phyloP scores from a whole-genome alignment of 2,113 vertebrate species.

The Rhipidura dahli region DNA sequence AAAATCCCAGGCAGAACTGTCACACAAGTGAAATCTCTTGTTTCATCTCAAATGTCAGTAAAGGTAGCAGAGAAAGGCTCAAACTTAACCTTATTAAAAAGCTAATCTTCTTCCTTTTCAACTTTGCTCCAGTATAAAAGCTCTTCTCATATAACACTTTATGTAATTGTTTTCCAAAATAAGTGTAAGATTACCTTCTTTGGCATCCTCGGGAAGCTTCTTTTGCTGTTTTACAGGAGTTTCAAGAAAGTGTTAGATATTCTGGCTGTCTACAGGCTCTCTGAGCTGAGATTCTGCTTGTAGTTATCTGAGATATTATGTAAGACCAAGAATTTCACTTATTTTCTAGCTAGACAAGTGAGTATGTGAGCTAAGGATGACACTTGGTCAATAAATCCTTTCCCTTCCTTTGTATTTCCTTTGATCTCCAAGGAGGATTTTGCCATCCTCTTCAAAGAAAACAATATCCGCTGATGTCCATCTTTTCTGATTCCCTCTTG shows the following conservation, averaged over 20 bases:
- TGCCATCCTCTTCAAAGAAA: conserved; percentile 13
- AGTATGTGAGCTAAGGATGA: background rate
- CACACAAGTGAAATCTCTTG: background rate
- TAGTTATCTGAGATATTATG: background rate
- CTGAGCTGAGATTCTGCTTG: background rate
- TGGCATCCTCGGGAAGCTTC: background rate
- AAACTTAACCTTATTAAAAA: background rate
- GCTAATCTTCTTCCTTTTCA: background rate
- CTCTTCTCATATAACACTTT: background rate
- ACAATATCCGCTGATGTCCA: background rate
- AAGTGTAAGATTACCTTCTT: background rate
- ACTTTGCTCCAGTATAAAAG: background rate
- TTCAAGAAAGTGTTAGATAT: background rate
- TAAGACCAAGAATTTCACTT: background rate
- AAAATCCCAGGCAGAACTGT: background rate
- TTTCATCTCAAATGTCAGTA: background rate
- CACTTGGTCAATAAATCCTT: background rate
- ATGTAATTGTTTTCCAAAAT: background rate
- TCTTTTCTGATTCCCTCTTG: background rate
- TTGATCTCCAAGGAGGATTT: background rate
- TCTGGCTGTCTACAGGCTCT: background rate
- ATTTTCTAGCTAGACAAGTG: background rate
- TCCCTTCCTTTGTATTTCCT: background rate
- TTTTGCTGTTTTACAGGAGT: background rate
- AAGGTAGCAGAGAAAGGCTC: background rate